Base-by-base conservation (phyloP, 1,140 invertebrate species). In the Hydropsyche tenuis region DNA sequence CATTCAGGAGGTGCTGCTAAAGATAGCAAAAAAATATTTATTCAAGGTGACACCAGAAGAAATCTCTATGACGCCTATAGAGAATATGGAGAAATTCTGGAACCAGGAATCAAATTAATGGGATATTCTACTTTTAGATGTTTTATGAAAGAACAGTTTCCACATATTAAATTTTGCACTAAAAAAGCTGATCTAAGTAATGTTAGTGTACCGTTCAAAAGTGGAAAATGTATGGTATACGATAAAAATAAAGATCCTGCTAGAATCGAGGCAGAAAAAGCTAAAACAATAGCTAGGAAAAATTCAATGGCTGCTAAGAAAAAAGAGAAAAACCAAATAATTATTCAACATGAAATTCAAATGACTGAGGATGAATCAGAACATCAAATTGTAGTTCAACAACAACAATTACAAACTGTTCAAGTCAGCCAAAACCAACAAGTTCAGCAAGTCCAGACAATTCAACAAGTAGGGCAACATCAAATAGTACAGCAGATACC, bases 101-200 rank as follows among this genome's bases (percentile, higher is more conserved):
- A 89, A 63, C 88, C 89, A 0, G 87, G 87, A 46, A 87, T 89
- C 18, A 92, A 92, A 83, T 83, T 90, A 0, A 92, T 94, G 90
- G 91, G 91, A 0, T 94, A 92, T 78, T 92, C 91, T 0, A 92
- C 91, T 20, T 94, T 94, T 82, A 84, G 91, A 69, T 88, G 91
- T 78, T 93, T 93, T 78, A 90, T 93, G 89, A 92, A 92, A 79
- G 90, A 92, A 77, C 91, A 93, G 79, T 93, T 93, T 81, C 91
- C 91, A 1, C 89, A 92, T 78, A 88, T 93, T 1, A 91, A 90
- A 79, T 93, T 93, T 80, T 82, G 81, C 16, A 83, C 84, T 4
- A 89, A 88, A 69, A 91, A 91, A 81, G 81, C 88, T 25, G 90
- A 92, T 74, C 78, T 86, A 42, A 85, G 85, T 62, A 85, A 85